phyloP scores from a whole-genome alignment of 2,113 vertebrate genomes.

The Oryzias javanicus region DNA sequence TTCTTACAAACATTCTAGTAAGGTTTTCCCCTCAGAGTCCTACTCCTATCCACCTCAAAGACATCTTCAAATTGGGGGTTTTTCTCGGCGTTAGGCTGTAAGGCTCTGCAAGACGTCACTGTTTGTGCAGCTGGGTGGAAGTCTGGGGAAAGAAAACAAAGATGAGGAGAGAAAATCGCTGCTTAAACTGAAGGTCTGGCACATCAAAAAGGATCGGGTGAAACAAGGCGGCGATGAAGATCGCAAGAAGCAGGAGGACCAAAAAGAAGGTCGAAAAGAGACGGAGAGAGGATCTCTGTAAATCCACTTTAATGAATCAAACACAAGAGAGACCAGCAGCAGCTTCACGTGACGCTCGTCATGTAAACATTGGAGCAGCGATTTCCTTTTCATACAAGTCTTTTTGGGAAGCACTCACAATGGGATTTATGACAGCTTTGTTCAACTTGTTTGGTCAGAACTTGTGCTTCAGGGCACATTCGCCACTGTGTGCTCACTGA shows the following conservation, averaged over 20 bases:
- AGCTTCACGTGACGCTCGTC: too few species aligned
- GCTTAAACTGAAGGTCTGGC: not conserved
- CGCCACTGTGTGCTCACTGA: not conserved
- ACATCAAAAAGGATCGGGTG: not conserved
- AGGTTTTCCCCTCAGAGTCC: not conserved
- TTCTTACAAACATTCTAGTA: not conserved
- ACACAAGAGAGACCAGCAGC: too few species aligned
- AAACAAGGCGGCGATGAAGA: conserved; percentile 1
- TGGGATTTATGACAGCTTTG: not conserved
- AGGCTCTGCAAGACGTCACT: not conserved
- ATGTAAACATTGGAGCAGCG: not conserved
- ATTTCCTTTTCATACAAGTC: not conserved
- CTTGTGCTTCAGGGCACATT: not conserved
- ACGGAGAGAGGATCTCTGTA: not conserved
- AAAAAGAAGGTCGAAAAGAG: not conserved
- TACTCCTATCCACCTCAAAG: conserved; percentile 1
- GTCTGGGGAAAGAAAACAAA: conserved; percentile 5
- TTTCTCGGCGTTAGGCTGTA: not conserved
- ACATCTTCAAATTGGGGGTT: conserved; percentile 6
- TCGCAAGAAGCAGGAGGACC: not conserved
- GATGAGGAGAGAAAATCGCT: conserved; percentile 1
- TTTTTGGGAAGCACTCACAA: not conserved
- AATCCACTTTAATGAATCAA: not conserved
- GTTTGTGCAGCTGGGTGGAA: not conserved
- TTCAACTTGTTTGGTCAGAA: not conserved